Percentiles rank a stretch among this genome's conserved stretches.
These are phyloP conservation scores for Synergus itoensis DNA, from an alignment of 2,888 invertebrate species.

Conservation along the genomic window DNA sequence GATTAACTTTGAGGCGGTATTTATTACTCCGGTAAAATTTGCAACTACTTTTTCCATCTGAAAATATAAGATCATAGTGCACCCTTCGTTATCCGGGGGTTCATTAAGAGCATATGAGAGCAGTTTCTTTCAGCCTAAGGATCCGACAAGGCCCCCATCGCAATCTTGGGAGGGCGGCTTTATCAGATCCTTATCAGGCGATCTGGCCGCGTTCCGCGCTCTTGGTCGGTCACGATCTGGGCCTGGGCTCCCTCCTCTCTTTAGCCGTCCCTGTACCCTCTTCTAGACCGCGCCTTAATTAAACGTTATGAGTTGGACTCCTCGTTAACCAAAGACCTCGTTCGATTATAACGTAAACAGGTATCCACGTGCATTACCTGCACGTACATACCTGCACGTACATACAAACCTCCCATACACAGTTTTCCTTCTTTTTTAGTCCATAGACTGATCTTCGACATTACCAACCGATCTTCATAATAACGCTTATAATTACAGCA, in stretches of 20 bases:
- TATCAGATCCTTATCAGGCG: conserved; percentile 76
- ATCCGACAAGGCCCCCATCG: conserved; percentile 48
- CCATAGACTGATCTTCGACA: conserved; percentile 13
- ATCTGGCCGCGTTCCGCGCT: conserved; percentile 76
- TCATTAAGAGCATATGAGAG: conserved; percentile 40
- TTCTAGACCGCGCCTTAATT: conserved; percentile 70
- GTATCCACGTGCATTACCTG: conserved; percentile 55
- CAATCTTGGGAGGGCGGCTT: conserved; percentile 76
- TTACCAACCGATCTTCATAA: conserved; percentile 18
- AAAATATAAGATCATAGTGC: conserved; percentile 18
- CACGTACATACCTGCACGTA: conserved; percentile 40
- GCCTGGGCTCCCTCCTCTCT: conserved; percentile 54
- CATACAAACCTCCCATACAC: conserved; percentile 37
- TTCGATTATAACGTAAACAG: conserved; percentile 59
- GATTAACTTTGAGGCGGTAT: too few species aligned
- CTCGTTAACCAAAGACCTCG: conserved; percentile 73
- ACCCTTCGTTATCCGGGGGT: conserved; percentile 37
- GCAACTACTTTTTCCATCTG: background rate
- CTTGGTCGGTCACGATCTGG: conserved; percentile 75
- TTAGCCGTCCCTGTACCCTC: conserved; percentile 48
- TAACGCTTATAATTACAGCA: conserved; percentile 28
- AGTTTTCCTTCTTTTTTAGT: conserved; percentile 2
- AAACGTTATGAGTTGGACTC: conserved; percentile 77
- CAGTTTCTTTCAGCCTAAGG: conserved; percentile 39
- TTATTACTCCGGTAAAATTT: background rate